These are phyloP conservation scores for Anguilla obscura DNA, from an alignment of 2,797 vertebrate species.

Conservation along the genomic window DNA sequence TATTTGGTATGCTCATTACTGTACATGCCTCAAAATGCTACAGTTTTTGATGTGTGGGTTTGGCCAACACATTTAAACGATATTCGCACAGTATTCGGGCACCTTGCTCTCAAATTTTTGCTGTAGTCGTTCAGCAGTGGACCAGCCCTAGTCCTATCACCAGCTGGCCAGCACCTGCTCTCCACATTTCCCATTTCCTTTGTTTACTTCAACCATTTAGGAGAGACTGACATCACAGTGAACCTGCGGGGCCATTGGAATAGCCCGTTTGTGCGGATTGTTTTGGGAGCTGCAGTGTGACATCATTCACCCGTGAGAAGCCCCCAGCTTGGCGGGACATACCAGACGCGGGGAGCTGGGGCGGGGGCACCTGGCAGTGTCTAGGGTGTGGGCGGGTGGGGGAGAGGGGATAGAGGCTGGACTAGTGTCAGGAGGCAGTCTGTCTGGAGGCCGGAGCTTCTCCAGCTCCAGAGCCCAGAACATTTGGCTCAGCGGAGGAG, in stretches of 20 bases:
- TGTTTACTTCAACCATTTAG: conserved; percentile 65
- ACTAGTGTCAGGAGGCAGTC: conserved; percentile 40
- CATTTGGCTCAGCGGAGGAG: conserved; percentile 16
- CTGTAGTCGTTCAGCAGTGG: conserved; percentile 34
- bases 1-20: not conserved
- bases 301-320: conserved; percentile 47
- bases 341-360: conserved; percentile 46
- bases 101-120: conserved; percentile 7
- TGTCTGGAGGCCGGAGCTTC: conserved; percentile 26
- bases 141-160: conserved; percentile 55
- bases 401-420: not conserved
- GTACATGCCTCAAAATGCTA: conserved; percentile 7
- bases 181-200: conserved; percentile 66
- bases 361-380: conserved; percentile 41
- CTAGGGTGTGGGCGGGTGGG: conserved; percentile 46
- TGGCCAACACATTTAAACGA: not conserved
- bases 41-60: conserved; percentile 6
- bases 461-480: not conserved
- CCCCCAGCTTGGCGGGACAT: conserved; percentile 39
- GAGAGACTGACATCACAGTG: conserved; percentile 67
- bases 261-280: conserved; percentile 58
- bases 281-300: conserved; percentile 45
- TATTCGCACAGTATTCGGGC: not conserved
- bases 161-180: conserved; percentile 68
- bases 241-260: conserved; percentile 45